phyloP scores from a whole-genome alignment of 2,113 vertebrate species.

The Colinus virginianus region DNA sequence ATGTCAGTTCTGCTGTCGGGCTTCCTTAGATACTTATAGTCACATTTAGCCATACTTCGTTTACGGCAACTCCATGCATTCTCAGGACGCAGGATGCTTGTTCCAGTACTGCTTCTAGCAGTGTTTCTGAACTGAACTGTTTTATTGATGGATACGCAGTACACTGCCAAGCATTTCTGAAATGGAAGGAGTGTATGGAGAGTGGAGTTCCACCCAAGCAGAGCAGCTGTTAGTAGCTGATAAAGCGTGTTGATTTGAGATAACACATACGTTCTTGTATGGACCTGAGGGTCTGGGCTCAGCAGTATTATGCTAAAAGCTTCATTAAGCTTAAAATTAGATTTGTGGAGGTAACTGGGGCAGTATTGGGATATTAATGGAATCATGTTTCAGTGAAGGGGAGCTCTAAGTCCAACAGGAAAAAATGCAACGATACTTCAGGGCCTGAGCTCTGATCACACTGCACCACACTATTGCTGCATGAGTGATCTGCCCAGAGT shows the following conservation, averaged over 20 bases:
- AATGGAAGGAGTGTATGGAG: not conserved
- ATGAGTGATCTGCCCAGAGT: not conserved
- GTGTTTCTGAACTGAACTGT: not conserved
- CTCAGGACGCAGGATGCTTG: accelerated
- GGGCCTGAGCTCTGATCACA: not conserved
- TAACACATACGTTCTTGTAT: not conserved
- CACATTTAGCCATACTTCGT: not conserved
- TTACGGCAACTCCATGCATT: not conserved
- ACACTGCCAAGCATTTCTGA: not conserved
- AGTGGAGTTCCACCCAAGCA: not conserved
- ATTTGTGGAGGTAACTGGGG: not conserved
- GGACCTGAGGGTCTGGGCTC: not conserved
- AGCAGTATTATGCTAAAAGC: not conserved
- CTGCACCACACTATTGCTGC: not conserved
- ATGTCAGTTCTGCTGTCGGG: not conserved
- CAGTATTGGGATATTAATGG: not conserved
- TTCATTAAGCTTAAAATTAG: not conserved
- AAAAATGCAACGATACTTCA: not conserved
- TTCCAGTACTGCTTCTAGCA: not conserved
- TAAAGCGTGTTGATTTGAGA: not conserved
- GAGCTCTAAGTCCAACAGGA: not conserved
- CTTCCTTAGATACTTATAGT: not conserved
- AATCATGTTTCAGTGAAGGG: not conserved
- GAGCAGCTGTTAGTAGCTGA: not conserved
- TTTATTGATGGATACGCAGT: not conserved